phyloP scores from a whole-genome alignment of 2,113 vertebrate genomes.

The Bubalus kerabau region DNA sequence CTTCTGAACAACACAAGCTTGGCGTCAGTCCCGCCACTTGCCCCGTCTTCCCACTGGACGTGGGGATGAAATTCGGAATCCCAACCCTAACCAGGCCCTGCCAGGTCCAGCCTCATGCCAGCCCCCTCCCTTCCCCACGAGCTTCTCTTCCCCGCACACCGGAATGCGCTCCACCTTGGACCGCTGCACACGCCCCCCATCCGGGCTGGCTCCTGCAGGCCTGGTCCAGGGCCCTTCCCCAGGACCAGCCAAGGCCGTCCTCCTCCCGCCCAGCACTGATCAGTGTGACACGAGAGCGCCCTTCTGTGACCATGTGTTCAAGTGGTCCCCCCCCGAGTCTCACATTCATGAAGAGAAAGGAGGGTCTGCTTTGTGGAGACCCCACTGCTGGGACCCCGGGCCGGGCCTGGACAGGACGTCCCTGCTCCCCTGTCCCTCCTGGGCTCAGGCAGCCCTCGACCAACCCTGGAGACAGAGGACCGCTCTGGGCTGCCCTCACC shows the following conservation, averaged over 20 bases:
- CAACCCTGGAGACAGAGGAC: not conserved
- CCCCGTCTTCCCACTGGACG: not conserved
- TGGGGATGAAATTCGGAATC: not conserved
- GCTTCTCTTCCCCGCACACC: not conserved
- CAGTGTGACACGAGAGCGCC: not conserved
- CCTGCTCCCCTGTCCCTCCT: not conserved
- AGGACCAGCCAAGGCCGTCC: not conserved
- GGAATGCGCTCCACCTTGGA: not conserved
- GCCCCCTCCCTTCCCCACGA: rapidly evolving
- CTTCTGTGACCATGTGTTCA: not conserved
- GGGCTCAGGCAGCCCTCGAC: not conserved
- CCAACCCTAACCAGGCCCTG: too few relatives aligned
- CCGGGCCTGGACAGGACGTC: not conserved
- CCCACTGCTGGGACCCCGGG: not conserved
- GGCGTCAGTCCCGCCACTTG: not conserved
- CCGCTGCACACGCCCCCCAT: too few relatives aligned
- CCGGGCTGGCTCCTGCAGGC: not conserved
- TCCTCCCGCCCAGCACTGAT: not conserved
- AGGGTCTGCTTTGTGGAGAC: not conserved
- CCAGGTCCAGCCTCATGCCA: not conserved
- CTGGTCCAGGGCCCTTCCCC: not conserved
- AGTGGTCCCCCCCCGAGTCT: not conserved
- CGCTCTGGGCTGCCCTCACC: not conserved
- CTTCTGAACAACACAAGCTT: not conserved
- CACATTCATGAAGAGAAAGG: not conserved